Base-by-base conservation (phyloP, 1,140 invertebrate genomes). In the Hetaerina americana region DNA sequence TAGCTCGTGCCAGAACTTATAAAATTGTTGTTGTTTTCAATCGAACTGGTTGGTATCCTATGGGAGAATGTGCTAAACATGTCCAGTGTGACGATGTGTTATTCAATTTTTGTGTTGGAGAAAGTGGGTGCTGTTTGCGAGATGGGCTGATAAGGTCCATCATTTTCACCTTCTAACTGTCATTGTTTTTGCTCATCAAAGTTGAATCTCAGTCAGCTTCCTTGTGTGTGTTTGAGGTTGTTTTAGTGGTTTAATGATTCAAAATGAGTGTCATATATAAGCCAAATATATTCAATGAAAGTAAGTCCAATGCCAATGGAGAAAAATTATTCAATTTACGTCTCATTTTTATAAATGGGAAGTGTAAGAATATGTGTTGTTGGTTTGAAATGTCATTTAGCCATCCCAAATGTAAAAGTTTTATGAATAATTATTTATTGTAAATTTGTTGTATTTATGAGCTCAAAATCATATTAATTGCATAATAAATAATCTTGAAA, bases 21-120 rank as follows among this genome's bases (percentile, higher is more conserved):
- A 88, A 90, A 79, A 87, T 93, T 71, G 90, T 88, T 18, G 90
- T 92, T 15, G 89, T 91, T 66, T 87, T 93, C 79, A 92, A 92
- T 80, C 91, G 91, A 79, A 81, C 85, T 72, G 90, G 90, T 18
- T 88, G 87, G 84, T 92, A 92, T 81, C 90, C 89, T 12, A 87
- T 88, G 80, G 90, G 88, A 70, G 82, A 84, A 10, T 90, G 89
- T 77, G 82, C 84, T 0, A 83, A 85, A 75, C 83, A 85, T 70
- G 84, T 87, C 27, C 80, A 80, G 15, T 86, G 87, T 70, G 87
- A 90, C 78, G 84, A 83, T 26, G 88, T 90, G 25, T 85, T 86
- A 75, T 92, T 92, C 80, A 86, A 85, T 74, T 92, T 92, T 77
- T 86, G 88, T 74, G 86, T 89, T 68, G 88, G 88, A 24, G 85